phyloP scores from a whole-genome alignment of 2,888 invertebrate species.

The Mactromeris polynyma region DNA sequence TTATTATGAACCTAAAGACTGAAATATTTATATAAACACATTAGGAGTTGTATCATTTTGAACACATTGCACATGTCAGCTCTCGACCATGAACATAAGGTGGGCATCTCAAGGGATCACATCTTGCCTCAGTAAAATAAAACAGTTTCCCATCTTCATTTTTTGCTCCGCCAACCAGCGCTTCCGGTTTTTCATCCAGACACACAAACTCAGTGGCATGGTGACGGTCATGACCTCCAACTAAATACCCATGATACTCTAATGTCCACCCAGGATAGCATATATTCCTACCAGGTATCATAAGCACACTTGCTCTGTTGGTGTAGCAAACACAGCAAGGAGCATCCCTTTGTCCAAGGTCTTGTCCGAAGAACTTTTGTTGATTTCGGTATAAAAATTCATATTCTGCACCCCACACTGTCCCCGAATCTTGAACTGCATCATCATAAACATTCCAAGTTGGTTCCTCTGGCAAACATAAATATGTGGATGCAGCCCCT shows the following conservation, averaged over 20 bases:
- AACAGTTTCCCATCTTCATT: constrained; percentile 25
- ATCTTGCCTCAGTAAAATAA: constrained; percentile 24
- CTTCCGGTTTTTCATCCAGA: constrained; percentile 14
- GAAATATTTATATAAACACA: no score
- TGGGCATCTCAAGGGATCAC: constrained; percentile 19
- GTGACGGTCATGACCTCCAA: background rate
- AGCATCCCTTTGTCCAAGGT: background rate
- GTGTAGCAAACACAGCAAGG: constrained; percentile 42
- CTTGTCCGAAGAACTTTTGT: constrained; percentile 30
- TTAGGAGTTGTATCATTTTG: constrained; percentile 19
- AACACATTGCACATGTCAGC: constrained; percentile 29
- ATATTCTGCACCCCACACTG: constrained; percentile 38
- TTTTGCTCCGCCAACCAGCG: background rate
- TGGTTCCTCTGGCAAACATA: constrained; percentile 37
- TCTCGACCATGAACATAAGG: constrained; percentile 36
- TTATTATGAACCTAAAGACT: no score
- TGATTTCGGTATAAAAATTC: constrained; percentile 15
- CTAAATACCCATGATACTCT: constrained; percentile 35
- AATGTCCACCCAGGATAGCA: constrained; percentile 31
- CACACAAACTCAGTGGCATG: constrained; percentile 22
- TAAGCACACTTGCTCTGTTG: constrained; percentile 16
- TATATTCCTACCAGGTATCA: constrained; percentile 31
- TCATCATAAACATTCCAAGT: constrained; percentile 28
- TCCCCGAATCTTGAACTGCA: background rate
- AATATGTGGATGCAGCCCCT: constrained; percentile 24